Evolutionary conservation across 2,113 vertebrate genomes (phyloP).

Genomic region (Lamprologus sp.): DNA sequence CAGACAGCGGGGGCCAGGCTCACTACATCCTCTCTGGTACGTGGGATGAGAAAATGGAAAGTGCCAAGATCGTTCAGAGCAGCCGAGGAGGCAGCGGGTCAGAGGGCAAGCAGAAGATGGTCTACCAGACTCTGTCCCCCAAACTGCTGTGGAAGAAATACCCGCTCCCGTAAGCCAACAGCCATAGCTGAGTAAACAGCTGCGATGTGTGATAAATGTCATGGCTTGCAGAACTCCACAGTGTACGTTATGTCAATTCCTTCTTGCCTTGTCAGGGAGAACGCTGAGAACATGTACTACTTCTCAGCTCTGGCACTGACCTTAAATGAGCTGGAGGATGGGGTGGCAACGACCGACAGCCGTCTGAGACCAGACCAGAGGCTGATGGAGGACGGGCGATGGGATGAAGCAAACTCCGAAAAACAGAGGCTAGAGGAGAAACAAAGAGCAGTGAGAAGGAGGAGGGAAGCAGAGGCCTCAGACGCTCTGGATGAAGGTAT

Average conservation of each 20-base stretch:
- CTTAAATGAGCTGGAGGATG: constrained; percentile 85
- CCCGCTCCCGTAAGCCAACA: constrained; percentile 83
- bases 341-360: constrained; percentile 83
- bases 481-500: constrained; percentile 83
- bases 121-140: constrained; percentile 90
- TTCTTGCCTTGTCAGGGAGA: constrained; percentile 72
- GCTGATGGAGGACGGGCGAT: constrained; percentile 92
- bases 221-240: neutral
- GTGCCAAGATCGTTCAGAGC: constrained; percentile 89
- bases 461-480: constrained; percentile 77
- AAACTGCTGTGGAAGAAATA: constrained; percentile 96
- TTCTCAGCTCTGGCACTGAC: constrained; percentile 93
- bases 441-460: constrained; percentile 80
- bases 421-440: constrained; percentile 96
- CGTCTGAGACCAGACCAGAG: constrained; percentile 88
- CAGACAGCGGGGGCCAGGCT: constrained; percentile 77
- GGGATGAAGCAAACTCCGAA: constrained; percentile 93
- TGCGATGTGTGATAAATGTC: neutral
- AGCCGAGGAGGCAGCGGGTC: constrained; percentile 76
- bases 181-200: neutral
- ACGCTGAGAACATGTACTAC: constrained; percentile 96
- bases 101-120: constrained; percentile 92
- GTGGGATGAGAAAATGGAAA: constrained; percentile 96
- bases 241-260: neutral
- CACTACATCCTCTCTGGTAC: constrained; percentile 94